A percentile compares a stretch with the other conserved stretches of the same genome.
These are phyloP conservation scores for Hydropsyche tenuis DNA, from an alignment of 1,140 invertebrate genomes.

Conservation along the genomic window DNA sequence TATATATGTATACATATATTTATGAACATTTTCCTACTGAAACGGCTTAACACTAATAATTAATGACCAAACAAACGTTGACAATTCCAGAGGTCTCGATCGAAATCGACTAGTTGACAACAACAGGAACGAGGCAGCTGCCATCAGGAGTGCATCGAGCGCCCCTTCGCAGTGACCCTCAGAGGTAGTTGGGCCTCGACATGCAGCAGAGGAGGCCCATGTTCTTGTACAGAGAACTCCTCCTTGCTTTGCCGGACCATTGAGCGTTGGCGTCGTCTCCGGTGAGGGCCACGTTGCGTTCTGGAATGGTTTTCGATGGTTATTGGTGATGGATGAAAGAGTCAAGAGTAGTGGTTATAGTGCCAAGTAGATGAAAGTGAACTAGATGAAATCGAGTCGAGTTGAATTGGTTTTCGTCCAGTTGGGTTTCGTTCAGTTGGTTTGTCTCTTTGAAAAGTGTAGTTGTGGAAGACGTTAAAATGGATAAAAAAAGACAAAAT, in stretches of 20 bases:
- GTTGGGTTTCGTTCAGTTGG: no score
- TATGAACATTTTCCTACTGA: no score
- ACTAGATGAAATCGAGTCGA: no score
- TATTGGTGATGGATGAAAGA: no score
- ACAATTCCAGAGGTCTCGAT: background rate
- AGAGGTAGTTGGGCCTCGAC: constrained; percentile 69
- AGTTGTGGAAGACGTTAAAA: no score
- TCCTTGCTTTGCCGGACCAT: constrained; percentile 66
- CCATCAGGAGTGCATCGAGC: constrained; percentile 21
- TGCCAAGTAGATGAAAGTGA: no score
- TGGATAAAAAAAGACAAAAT: no score
- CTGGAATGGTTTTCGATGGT: constrained; percentile 53
- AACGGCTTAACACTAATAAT: no score
- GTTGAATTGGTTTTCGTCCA: no score
- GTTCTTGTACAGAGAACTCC: constrained; percentile 70
- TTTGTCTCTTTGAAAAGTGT: no score
- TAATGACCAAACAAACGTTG: background rate
- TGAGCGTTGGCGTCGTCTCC: constrained; percentile 66
- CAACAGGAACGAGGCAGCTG: background rate
- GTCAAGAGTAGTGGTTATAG: no score
- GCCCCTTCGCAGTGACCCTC: constrained; percentile 54
- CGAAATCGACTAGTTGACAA: constrained; percentile 29
- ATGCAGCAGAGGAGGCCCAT: constrained; percentile 73
- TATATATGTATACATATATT: no score
- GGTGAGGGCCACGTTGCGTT: constrained; percentile 63